Percentiles rank a stretch among this genome's conserved stretches.
phyloP scores from a whole-genome alignment of 2,888 invertebrate genomes.

The Caenorhabditis sp. region DNA sequence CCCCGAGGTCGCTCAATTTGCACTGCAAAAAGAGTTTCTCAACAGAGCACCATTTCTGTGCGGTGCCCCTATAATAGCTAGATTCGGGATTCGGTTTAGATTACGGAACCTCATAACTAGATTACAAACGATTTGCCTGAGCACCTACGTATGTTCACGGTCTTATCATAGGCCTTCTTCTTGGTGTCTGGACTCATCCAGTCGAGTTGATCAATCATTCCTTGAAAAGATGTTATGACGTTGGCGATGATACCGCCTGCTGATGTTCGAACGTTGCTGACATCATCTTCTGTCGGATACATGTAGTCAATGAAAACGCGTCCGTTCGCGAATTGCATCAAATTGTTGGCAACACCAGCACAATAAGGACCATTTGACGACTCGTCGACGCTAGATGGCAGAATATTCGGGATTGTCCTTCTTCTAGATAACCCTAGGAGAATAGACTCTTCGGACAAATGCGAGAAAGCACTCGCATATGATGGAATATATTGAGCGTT shows the following conservation, averaged over 20 bases:
- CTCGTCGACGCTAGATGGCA: conserved; percentile 6
- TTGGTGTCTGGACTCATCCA: conserved; percentile 67
- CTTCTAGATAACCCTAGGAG: conserved; percentile 50
- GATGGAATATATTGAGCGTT: conserved; percentile 61
- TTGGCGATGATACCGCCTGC: conserved; percentile 64
- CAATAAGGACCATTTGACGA: conserved; percentile 39
- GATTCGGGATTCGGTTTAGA: too few species aligned
- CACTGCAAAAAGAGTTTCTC: too few species aligned
- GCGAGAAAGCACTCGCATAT: conserved; percentile 34
- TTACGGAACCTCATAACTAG: too few species aligned
- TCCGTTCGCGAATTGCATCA: conserved; percentile 71
- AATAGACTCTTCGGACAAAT: conserved; percentile 38
- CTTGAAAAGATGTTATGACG: conserved; percentile 69
- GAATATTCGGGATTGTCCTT: conserved; percentile 44
- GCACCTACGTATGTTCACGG: conserved; percentile 60
- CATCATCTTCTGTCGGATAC: conserved; percentile 62
- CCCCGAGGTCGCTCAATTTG: too few species aligned
- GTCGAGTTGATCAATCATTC: conserved; percentile 71
- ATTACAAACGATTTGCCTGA: not conserved
- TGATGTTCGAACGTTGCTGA: conserved; percentile 53
- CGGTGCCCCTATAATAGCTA: too few species aligned
- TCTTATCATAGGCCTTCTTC: conserved; percentile 66
- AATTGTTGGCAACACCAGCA: conserved; percentile 53
- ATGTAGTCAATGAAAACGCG: conserved; percentile 72
- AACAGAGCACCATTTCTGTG: not conserved